Evolutionary conservation across 1,140 invertebrate species (phyloP).

Genomic region (Steinernema khuongi): DNA sequence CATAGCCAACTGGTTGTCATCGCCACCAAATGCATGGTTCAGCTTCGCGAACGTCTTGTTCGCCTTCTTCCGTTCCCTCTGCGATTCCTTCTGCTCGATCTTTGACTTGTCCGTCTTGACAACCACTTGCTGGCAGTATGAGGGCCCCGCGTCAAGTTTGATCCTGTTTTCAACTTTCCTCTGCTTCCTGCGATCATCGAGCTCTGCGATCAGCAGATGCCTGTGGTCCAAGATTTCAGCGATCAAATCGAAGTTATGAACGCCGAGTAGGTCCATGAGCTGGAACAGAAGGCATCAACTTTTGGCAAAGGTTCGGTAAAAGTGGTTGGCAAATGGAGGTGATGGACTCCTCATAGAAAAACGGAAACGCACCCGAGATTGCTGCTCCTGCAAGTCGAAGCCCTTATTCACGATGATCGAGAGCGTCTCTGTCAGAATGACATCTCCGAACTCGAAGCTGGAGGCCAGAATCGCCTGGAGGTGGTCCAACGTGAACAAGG

Average conservation of each 20-base stretch:
- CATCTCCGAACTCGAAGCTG: neutral
- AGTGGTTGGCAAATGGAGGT: too few relatives aligned
- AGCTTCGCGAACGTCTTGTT: neutral
- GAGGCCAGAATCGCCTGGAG: neutral
- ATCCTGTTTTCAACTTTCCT: slow-evolving; percentile 27
- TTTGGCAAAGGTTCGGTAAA: too few relatives aligned
- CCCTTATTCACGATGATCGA: neutral
- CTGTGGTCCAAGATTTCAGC: slow-evolving; percentile 72
- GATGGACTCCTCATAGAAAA: neutral
- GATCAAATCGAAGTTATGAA: slow-evolving; percentile 79
- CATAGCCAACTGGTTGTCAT: slow-evolving; percentile 61
- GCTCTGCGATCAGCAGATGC: slow-evolving; percentile 35
- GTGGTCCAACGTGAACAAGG: neutral
- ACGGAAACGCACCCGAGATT: neutral
- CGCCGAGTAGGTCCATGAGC: slow-evolving; percentile 79
- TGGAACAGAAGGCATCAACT: slow-evolving; percentile 52
- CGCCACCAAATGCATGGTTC: slow-evolving; percentile 46
- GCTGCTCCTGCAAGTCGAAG: neutral
- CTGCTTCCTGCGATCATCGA: slow-evolving; percentile 25
- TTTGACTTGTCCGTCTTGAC: slow-evolving; percentile 10
- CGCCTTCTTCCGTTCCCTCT: slow-evolving; percentile 17
- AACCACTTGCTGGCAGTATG: slow-evolving; percentile 5
- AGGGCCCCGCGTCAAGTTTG: slow-evolving; percentile 25
- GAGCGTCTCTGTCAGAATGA: neutral
- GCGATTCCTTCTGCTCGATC: slow-evolving; percentile 7